These are phyloP conservation scores for Cataglyphis livida DNA, from an alignment of 2,888 invertebrate genomes.

Conservation along the genomic window DNA sequence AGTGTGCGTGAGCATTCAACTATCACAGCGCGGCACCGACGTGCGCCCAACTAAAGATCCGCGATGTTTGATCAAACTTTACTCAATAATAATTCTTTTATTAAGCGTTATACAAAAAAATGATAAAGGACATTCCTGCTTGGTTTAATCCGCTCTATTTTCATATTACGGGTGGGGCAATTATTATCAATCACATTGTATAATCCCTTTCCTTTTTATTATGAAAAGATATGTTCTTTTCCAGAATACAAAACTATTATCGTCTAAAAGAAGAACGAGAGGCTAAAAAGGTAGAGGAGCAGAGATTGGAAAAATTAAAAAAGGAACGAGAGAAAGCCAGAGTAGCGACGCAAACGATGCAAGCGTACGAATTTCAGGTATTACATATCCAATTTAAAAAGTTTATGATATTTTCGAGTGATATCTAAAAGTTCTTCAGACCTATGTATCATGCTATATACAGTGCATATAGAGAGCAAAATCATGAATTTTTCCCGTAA, in stretches of 20 bases:
- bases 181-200: no score
- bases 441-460: no score
- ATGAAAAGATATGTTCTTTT: conserved; percentile 3
- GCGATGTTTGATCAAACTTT: no score
- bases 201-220: neutral
- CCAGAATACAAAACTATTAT: conserved; percentile 88
- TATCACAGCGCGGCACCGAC: no score
- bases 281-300: conserved; percentile 87
- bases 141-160: no score
- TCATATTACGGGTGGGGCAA: no score
- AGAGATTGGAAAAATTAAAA: conserved; percentile 86
- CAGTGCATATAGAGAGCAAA: neutral
- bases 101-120: no score
- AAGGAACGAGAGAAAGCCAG: conserved; percentile 88
- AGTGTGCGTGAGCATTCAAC: no score
- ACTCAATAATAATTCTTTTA: no score
- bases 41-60: no score
- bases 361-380: conserved; percentile 77
- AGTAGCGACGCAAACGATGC: conserved; percentile 76
- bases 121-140: no score
- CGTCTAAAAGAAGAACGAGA: conserved; percentile 89
- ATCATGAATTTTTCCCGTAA: neutral
- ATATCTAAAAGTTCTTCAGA: neutral
- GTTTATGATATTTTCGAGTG: neutral
- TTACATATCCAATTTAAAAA: neutral